Conservation (phyloP, 1,140 invertebrate species). For the Trialeurodes vaporariorum region DNA sequence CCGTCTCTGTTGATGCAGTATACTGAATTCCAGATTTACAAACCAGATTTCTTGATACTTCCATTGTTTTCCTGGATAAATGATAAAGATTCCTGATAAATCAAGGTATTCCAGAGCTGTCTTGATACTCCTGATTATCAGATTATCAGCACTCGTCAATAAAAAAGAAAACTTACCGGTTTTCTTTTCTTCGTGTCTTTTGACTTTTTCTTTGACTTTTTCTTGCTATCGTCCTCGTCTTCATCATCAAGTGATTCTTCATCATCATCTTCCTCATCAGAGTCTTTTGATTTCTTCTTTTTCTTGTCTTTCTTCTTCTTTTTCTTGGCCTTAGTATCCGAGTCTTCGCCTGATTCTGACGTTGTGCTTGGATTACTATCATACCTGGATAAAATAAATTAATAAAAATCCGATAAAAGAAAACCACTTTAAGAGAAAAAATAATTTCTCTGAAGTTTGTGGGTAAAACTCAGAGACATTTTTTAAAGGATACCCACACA, state of each 20-base stretch:
- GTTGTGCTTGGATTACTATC: slow-evolving; percentile 48
- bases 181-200: neutral
- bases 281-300: slow-evolving; percentile 32
- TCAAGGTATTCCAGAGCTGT: too few relatives aligned
- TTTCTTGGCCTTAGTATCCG: slow-evolving; percentile 40
- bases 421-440: neutral
- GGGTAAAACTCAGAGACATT: neutral
- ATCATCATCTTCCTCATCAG: neutral
- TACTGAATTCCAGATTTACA: neutral
- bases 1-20: too few relatives aligned
- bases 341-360: slow-evolving; percentile 46
- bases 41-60: neutral
- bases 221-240: neutral
- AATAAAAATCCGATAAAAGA: neutral
- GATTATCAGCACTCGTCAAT: neutral
- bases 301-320: slow-evolving; percentile 41
- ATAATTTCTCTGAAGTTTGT: neutral
- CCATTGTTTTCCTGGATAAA: neutral
- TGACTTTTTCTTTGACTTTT: neutral
- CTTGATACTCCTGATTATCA: too few relatives aligned
- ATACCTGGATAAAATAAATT: slow-evolving; percentile 35
- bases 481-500: too few relatives aligned
- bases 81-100: too few relatives aligned
- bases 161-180: neutral
- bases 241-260: neutral